These are phyloP conservation scores for Myotis daubentonii DNA, from an alignment of 2,797 vertebrate genomes.

Conservation along the genomic window DNA sequence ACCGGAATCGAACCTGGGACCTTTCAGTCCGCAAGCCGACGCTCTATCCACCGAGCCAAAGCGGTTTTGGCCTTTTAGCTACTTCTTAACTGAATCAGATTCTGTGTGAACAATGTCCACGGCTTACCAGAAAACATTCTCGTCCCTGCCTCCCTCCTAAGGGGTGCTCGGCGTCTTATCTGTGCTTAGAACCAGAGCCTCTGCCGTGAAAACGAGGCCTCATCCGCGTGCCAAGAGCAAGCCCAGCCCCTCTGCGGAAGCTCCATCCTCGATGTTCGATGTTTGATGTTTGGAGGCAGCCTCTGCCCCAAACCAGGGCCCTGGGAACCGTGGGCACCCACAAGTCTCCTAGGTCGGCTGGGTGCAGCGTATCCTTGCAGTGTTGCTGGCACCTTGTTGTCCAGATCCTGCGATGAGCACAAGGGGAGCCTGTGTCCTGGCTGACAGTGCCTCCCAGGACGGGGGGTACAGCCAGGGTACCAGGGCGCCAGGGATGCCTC, in stretches of 20 bases:
- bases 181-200: background rate
- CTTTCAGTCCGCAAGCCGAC: too few species aligned
- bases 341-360: fast-evolving
- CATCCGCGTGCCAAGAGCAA: fast-evolving
- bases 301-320: background rate
- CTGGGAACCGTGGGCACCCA: fast-evolving
- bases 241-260: background rate
- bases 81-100: constrained; percentile 46
- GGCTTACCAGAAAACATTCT: background rate
- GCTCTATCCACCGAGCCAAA: too few species aligned
- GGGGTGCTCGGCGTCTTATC: background rate
- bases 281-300: background rate
- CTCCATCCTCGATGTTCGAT: too few species aligned
- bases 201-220: background rate
- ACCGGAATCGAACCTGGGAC: too few species aligned
- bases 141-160: background rate
- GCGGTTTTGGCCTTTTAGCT: constrained; percentile 55
- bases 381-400: background rate
- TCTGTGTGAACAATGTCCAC: background rate
- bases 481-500: background rate
- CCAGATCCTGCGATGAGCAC: background rate
- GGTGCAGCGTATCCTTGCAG: fast-evolving
- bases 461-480: too few species aligned
- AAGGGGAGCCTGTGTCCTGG: background rate
- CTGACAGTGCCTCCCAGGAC: fast-evolving